Conservation (phyloP, 2,888 invertebrate species). For the Mantis religiosa region DNA sequence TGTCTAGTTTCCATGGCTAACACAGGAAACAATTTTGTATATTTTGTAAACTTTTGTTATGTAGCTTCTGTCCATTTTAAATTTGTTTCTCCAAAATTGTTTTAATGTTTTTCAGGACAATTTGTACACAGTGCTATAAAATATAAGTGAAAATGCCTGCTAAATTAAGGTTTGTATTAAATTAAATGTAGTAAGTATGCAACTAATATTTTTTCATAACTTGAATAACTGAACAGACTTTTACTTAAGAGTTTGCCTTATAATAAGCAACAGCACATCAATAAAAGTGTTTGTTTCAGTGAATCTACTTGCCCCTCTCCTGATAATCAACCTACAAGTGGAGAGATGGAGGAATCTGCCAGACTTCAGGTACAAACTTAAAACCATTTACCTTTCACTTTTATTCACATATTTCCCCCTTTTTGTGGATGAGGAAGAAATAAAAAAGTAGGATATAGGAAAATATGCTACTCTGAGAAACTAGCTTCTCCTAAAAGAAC, state of each 20-base stretch:
- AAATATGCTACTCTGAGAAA: too few species aligned
- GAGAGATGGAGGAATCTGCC: neutral
- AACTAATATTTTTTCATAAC: too few species aligned
- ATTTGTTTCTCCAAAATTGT: neutral
- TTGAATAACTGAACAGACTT: too few species aligned
- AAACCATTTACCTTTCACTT: too few species aligned
- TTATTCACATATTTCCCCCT: too few species aligned
- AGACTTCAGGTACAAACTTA: neutral
- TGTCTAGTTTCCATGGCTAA: neutral
- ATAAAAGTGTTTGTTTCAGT: neutral
- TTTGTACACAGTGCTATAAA: neutral
- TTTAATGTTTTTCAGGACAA: neutral
- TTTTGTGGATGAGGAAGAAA: too few species aligned
- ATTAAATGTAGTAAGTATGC: neutral
- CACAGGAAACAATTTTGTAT: neutral
- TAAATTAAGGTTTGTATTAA: neutral
- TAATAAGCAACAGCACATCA: neutral
- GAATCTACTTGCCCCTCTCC: neutral
- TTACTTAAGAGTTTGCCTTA: too few species aligned
- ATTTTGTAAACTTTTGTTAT: neutral
- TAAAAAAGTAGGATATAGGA: too few species aligned
- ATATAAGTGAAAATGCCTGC: neutral
- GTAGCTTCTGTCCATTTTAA: neutral
- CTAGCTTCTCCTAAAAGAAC: too few species aligned
- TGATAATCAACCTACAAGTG: neutral